phyloP scores from a whole-genome alignment of 2,888 invertebrate species.

The Agrochola lychnidis region DNA sequence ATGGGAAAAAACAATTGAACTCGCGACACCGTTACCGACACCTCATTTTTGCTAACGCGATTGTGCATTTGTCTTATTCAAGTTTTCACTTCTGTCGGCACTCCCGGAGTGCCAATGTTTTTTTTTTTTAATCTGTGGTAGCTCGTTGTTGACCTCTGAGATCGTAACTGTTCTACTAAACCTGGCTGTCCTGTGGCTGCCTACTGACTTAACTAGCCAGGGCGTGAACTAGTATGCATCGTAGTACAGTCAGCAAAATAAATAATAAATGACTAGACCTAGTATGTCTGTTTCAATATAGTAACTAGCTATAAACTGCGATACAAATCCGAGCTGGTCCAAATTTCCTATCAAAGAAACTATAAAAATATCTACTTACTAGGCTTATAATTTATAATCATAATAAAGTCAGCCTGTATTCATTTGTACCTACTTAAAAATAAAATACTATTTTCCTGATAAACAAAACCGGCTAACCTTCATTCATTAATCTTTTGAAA shows the following conservation, averaged over 20 bases:
- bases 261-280: constrained; percentile 31
- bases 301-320: constrained; percentile 8
- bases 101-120: too few species aligned
- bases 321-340: not conserved
- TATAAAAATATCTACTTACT: not conserved
- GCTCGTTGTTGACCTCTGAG: too few species aligned
- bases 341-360: not conserved
- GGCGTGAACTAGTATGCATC: not conserved
- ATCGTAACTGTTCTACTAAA: too few species aligned
- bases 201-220: too few species aligned
- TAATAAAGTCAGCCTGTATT: not conserved
- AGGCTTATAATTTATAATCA: not conserved
- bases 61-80: too few species aligned
- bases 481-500: not conserved
- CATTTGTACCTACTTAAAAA: too few species aligned
- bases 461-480: not conserved
- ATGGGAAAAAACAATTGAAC: too few species aligned
- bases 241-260: constrained; percentile 19
- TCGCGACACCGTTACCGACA: too few species aligned
- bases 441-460: not conserved
- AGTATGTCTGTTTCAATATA: constrained; percentile 18
- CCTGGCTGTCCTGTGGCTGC: too few species aligned
- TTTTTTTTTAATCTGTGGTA: too few species aligned
- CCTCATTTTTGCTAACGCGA: too few species aligned
- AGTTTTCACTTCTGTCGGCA: too few species aligned